Evolutionary conservation across 2,113 vertebrate species (phyloP).

Genomic region (Bujurquina vittata): DNA sequence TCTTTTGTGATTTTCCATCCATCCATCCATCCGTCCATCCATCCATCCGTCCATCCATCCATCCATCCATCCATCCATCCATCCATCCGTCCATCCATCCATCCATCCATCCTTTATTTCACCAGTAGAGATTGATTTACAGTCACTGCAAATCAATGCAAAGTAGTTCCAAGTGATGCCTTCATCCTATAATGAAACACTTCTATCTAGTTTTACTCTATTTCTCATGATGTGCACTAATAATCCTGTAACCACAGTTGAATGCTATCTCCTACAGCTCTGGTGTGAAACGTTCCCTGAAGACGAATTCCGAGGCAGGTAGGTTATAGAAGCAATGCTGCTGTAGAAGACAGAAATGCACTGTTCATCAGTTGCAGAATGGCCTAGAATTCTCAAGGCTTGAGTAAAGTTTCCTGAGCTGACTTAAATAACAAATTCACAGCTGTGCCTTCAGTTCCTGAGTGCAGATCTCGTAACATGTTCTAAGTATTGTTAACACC

Average conservation of each 20-base stretch:
- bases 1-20: too few relatives aligned
- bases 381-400: neutral
- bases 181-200: too few relatives aligned
- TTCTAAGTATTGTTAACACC: neutral
- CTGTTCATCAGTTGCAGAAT: neutral
- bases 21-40: too few relatives aligned
- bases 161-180: too few relatives aligned
- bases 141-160: too few relatives aligned
- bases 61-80: too few relatives aligned
- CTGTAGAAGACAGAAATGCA: neutral
- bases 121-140: too few relatives aligned
- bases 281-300: neutral
- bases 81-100: too few relatives aligned
- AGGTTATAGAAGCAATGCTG: neutral
- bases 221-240: neutral
- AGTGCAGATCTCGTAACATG: slow-evolving; percentile 10
- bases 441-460: slow-evolving; percentile 17
- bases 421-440: neutral
- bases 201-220: neutral
- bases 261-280: neutral
- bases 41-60: too few relatives aligned
- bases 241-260: neutral
- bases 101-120: too few relatives aligned
- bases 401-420: neutral
- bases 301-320: neutral